Evolutionary conservation across 2,888 invertebrate genomes (phyloP), one percentile per base, ranked within the genome.

Genomic region (Thumatha senex): DNA sequence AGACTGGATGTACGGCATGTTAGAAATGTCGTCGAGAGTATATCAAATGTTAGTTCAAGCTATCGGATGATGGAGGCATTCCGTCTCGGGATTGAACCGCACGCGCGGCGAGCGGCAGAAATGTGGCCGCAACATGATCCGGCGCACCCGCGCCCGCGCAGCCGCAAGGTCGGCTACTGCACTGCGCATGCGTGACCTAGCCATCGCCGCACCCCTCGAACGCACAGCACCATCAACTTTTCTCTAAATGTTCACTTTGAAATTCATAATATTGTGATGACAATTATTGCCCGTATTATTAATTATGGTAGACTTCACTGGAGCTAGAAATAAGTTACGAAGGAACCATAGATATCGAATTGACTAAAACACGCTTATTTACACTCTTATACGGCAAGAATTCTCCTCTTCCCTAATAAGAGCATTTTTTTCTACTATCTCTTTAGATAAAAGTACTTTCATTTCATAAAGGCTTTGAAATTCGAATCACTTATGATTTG

Each of bases 131-230:
- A 82, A 89, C 77, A 57, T 63, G 86, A 89, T 77, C 85, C 78
- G 71, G 45, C 54, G 67, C 62, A 76, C 68, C 73, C 61, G 63
- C 63, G 76, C 67, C 73, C 62, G 62, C 63, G 65, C 64, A 51
- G 62, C 74, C 72, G 82, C 90, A 89, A 89, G 90, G 89, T 82
- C 89, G 85, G 88, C 89, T 89, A 88, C 90, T 85, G 90, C 82
- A 87, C 83, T 79, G 82, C 84, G 86, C 84, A 72, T 77, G 78
- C 76, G 70, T 78, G 79, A 78, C 77, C 79, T 76, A 83, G 74
- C 76, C 64, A 50, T 46, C 54, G 57, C 53, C 62, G 29, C 54
- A 48, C 56, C 54, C 48, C n/a, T n/a, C 42, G 44, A 29, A 46
- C 40, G 47, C 39, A 33, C 15, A 48, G 30, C 47, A 43, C 38